phyloP scores from a whole-genome alignment of 2,113 vertebrate genomes.

The Rousettus leschenaultii region DNA sequence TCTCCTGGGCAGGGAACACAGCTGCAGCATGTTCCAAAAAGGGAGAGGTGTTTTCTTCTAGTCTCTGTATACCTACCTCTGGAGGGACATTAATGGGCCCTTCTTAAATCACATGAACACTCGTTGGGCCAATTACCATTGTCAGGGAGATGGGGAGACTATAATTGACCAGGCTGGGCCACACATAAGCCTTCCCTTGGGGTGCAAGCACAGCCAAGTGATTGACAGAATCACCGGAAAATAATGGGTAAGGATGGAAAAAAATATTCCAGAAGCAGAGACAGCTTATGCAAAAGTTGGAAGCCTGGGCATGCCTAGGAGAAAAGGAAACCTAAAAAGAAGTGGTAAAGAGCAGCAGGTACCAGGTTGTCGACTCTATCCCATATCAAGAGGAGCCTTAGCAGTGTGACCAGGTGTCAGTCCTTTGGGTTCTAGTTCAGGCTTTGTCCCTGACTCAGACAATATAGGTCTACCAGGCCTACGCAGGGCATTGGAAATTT shows the following conservation, averaged over 20 bases:
- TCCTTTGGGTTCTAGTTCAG: neutral
- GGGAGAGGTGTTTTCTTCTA: neutral
- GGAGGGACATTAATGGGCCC: neutral
- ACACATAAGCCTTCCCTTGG: neutral
- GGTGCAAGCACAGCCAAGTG: neutral
- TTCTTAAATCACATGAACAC: neutral
- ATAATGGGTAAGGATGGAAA: neutral
- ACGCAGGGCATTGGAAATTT: neutral
- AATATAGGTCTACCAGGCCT: neutral
- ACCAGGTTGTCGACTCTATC: neutral
- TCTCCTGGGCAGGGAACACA: neutral
- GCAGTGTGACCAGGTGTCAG: neutral
- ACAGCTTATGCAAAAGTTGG: neutral
- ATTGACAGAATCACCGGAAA: neutral
- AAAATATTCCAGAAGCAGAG: neutral
- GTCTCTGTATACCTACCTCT: neutral
- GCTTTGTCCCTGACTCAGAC: neutral
- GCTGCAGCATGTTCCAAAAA: neutral
- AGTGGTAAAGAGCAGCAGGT: neutral
- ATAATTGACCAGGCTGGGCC: neutral
- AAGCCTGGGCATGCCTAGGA: neutral
- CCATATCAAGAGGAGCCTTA: neutral
- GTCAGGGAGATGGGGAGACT: neutral
- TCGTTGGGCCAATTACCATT: neutral
- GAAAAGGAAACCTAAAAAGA: neutral